Percentiles rank a stretch among this genome's conserved stretches.
Evolutionary conservation across 2,888 invertebrate species (phyloP).

Genomic region (Laothoe populi): DNA sequence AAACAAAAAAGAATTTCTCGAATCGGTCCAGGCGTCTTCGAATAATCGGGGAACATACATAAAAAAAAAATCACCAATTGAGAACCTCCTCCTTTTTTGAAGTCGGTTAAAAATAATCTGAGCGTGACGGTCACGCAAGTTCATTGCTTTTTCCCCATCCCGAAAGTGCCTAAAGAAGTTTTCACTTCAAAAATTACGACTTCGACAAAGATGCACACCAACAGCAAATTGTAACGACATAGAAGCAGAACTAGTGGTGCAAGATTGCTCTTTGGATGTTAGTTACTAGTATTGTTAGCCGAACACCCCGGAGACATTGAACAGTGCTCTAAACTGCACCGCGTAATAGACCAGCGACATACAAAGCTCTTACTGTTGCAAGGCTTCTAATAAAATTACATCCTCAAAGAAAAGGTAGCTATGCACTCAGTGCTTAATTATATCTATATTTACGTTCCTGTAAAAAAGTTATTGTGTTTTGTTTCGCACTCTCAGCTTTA

Average conservation of each 20-base stretch:
- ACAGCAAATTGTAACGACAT: background rate
- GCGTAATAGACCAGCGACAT: constrained; percentile 40
- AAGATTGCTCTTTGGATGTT: constrained; percentile 45
- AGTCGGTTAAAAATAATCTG: too few relatives aligned
- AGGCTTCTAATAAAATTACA: constrained; percentile 50
- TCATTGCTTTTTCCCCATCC: too few relatives aligned
- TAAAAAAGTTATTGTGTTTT: constrained; percentile 29
- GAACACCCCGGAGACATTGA: constrained; percentile 50
- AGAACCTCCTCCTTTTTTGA: too few relatives aligned
- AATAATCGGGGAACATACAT: too few relatives aligned
- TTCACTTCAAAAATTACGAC: background rate
- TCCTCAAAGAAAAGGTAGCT: constrained; percentile 14
- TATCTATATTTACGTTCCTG: background rate
- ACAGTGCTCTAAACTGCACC: constrained; percentile 49
- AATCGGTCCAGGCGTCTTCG: too few relatives aligned
- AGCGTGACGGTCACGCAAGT: too few relatives aligned
- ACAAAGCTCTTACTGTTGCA: constrained; percentile 35
- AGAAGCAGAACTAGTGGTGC: constrained; percentile 5
- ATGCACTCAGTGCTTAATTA: background rate
- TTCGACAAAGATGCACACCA: background rate
- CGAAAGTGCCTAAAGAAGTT: too few relatives aligned
- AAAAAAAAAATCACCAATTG: too few relatives aligned
- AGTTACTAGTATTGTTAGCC: constrained; percentile 58
- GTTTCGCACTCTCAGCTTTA: constrained; percentile 42
- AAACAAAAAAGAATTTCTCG: too few relatives aligned